Base-by-base conservation (phyloP, 2,888 invertebrate species). In the Heliconius erato region DNA sequence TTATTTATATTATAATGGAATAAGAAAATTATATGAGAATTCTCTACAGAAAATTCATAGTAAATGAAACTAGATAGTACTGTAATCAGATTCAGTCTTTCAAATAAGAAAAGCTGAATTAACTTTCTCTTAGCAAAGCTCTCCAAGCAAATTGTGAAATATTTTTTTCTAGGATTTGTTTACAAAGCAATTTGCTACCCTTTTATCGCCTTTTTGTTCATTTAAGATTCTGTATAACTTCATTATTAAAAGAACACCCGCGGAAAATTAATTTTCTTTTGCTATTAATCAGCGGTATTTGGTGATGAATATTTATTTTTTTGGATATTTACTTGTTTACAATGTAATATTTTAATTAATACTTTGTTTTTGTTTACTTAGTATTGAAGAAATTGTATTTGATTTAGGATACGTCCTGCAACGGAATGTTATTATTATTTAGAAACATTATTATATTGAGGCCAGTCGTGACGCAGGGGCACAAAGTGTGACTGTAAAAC, bases 101-200 rank as follows among this genome's bases (percentile, higher is more conserved):
- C 63, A 79, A 78, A 44, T 68, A 69, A 82, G 79, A 54, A 74
- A 68, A n/a, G 40, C 74, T 40, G 44, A 69, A 74, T 76, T 59
- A 81, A 82, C 83, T 74, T 82, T 85, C 76, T 69, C 79, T 79
- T 72, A 68, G 79, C 74, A 32, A 49, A 67, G 68, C 74, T 80
- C 68, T 79, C 32, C 76, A 59, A 74, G 82, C 83, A 85, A 85
- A 86, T 85, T 85, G 82, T 84, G 67, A 83, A 84, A 85, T 85
- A 86, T 85, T 86, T 87, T 83, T 87, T 83, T 85, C 85, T 82
- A 77, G 81, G 84, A 83, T 87, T 85, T 90, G 90, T 90, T 91
- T 90, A 88, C 88, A 80, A 88, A 91, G 89, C 89, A 90, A 91
- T 91, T 91, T 90, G 89, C 89, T 88, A 89, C 89, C 88, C 88